A percentile compares a stretch with the other conserved stretches of the same genome.
These are phyloP conservation scores for Cyanoliseus patagonus DNA, from an alignment of 2,113 vertebrate species.

Conservation along the genomic window DNA sequence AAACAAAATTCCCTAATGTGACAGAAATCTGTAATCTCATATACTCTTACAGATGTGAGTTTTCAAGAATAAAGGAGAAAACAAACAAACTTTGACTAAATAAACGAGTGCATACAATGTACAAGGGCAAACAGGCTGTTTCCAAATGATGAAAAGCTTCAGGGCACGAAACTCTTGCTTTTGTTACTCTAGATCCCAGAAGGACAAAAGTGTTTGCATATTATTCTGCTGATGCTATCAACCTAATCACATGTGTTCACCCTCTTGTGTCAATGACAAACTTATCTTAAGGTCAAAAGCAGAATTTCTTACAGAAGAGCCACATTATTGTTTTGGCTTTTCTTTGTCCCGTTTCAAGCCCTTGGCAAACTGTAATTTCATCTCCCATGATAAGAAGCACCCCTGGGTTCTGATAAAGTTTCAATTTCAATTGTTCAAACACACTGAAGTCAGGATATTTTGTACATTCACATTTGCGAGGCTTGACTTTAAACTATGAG, in stretches of 20 bases:
- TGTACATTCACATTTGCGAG: background rate
- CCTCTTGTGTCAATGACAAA: background rate
- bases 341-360: background rate
- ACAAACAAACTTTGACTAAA: conserved; percentile 5
- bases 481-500: background rate
- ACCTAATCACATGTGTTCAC: background rate
- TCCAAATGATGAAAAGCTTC: background rate
- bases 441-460: background rate
- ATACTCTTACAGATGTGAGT: background rate
- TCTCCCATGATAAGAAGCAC: background rate
- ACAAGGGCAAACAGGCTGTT: background rate
- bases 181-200: background rate
- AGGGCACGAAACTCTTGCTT: background rate
- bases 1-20: background rate
- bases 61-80: background rate
- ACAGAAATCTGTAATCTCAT: background rate
- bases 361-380: background rate
- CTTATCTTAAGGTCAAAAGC: background rate
- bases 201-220: background rate
- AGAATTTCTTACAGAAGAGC: background rate
- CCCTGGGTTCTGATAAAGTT: background rate
- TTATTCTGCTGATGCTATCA: background rate
- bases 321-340: background rate
- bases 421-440: background rate
- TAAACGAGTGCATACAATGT: background rate